Conservation (phyloP, 2,113 vertebrate species). For the Hippocampus barbouri region DNA sequence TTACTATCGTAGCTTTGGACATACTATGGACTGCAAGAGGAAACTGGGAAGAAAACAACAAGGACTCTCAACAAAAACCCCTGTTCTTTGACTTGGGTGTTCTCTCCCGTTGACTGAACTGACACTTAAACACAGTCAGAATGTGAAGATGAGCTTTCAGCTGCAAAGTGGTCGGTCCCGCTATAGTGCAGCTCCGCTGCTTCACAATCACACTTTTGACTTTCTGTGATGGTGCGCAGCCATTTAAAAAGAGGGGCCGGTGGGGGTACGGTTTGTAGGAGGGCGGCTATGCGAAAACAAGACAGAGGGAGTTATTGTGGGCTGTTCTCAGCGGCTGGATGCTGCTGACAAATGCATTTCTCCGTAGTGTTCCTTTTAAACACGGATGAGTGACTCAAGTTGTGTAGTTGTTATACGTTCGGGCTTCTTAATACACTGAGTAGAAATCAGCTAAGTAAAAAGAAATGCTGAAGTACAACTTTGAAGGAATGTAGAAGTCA, state of each 20-base stretch:
- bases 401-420: background rate
- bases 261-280: slow-evolving; percentile 20
- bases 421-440: background rate
- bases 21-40: background rate
- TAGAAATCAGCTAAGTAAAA: background rate
- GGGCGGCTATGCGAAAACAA: slow-evolving; percentile 33
- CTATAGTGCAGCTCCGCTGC: slow-evolving; percentile 28
- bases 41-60: background rate
- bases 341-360: slow-evolving; percentile 59
- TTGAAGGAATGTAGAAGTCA: background rate
- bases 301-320: slow-evolving; percentile 67
- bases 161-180: slow-evolving; percentile 25
- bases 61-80: background rate
- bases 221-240: slow-evolving; percentile 27
- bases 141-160: slow-evolving; percentile 40
- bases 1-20: too few relatives aligned
- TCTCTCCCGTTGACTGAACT: slow-evolving; percentile 6
- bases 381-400: slow-evolving; percentile 27
- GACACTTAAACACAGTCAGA: slow-evolving; percentile 17
- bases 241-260: slow-evolving; percentile 4
- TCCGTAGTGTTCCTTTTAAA: slow-evolving; percentile 29
- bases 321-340: slow-evolving; percentile 45
- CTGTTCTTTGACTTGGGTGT: background rate
- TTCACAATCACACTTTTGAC: slow-evolving; percentile 31
- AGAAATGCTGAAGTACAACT: background rate